Evolutionary conservation across 2,888 invertebrate genomes (phyloP).

Genomic region (Altica lythri): DNA sequence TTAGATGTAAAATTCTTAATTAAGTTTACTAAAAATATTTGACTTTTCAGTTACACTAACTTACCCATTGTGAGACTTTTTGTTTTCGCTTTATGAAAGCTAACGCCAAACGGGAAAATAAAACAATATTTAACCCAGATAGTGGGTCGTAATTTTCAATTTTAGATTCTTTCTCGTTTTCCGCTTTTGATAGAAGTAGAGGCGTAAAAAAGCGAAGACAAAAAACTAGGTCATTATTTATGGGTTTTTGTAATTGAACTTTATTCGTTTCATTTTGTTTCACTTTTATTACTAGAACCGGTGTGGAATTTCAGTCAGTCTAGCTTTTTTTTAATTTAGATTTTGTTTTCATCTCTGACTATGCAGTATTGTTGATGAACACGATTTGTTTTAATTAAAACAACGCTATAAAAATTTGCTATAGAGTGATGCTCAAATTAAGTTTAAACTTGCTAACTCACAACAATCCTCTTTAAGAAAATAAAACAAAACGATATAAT

Average conservation of each 20-base stretch:
- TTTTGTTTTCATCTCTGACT: constrained; percentile 7
- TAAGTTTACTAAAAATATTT: too few relatives aligned
- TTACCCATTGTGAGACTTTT: too few relatives aligned
- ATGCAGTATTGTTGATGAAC: background rate
- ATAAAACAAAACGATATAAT: too few relatives aligned
- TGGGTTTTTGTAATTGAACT: constrained; percentile 24
- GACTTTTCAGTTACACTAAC: too few relatives aligned
- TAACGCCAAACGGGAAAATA: background rate
- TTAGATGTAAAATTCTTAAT: too few relatives aligned
- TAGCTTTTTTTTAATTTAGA: constrained; percentile 13
- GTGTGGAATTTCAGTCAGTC: constrained; percentile 17
- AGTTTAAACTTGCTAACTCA: too few relatives aligned
- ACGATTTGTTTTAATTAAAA: background rate
- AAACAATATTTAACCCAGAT: constrained; percentile 13
- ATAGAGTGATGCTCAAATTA: too few relatives aligned
- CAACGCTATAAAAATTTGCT: too few relatives aligned
- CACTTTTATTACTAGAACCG: constrained; percentile 12
- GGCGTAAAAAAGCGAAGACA: constrained; percentile 1
- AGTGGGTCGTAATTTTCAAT: constrained; percentile 9
- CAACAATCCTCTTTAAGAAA: too few relatives aligned
- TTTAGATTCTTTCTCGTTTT: constrained; percentile 1
- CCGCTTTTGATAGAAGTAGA: constrained; percentile 1
- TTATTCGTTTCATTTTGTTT: constrained; percentile 15
- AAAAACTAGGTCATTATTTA: constrained; percentile 25
- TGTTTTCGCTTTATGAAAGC: background rate